Evolutionary conservation across 2,113 vertebrate genomes (phyloP), one percentile per base, ranked within the genome.

Genomic region (Morone chrysops): DNA sequence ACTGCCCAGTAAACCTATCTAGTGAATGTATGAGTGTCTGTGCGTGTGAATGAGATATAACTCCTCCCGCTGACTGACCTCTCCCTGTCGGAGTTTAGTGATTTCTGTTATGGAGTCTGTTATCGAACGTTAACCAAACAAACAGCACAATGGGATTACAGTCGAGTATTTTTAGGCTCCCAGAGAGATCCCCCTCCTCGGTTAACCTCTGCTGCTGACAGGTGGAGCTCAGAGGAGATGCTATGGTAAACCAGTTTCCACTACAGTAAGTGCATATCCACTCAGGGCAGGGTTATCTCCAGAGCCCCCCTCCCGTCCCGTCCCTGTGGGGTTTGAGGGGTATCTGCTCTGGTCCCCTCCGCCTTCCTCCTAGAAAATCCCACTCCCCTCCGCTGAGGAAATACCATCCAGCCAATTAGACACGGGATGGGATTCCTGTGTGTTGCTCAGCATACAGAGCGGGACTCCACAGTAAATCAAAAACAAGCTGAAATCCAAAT

Each of bases 361-460:
- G 2, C 25, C 31, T n/a, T 20, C 61, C 47, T 18, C 43, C 20
- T 16, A 60, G 16, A 47, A 75, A 70, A 79, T 57, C 81, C 75
- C 78, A 17, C 47, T 66, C 53, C 87, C 70, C 78, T 81, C 8
- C 45, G 47, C 83, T 82, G 88, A 91, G 90, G 92, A 92, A 92
- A 92, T 93, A 87, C 90, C 89, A 91, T 80, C 75, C 85, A 41
- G 69, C 83, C 87, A 89, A 86, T 92, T 91, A 92, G 85, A 90
- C 90, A 81, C 53, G 76, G 87, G 80, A 80, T 60, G 67, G 72
- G 80, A 89, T 86, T 87, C 78, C 83, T 80, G 83, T 31, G 81
- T 81, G 75, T 75, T 41, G 61, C 75, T 65, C 77, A 61, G 76
- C 38, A 9, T 8, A 59, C 43, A 47, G 31, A 79, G 68, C n/a